Conservation (phyloP, 2,888 invertebrate species). For the Drosophila formosana region DNA sequence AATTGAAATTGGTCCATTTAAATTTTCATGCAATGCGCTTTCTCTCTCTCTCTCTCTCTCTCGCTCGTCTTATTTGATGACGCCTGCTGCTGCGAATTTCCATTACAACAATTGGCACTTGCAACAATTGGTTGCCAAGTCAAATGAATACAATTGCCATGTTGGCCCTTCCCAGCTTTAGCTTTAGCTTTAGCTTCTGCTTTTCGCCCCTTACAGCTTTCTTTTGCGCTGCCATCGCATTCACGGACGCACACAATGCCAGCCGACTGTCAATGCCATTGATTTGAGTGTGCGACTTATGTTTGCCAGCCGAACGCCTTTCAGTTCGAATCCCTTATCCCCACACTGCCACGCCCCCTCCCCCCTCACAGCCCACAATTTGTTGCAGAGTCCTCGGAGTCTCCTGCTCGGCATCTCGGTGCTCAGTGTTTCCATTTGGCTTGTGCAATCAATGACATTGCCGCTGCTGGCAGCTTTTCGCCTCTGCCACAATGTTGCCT, state of each 20-base stretch:
- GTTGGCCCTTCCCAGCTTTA: slow-evolving; percentile 16
- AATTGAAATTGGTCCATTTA: slow-evolving; percentile 52
- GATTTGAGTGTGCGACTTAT: slow-evolving; percentile 78
- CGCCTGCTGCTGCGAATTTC: slow-evolving; percentile 68
- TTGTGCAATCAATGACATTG: slow-evolving; percentile 70
- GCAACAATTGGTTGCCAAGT: slow-evolving; percentile 78
- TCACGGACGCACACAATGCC: slow-evolving; percentile 30
- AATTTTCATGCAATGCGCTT: slow-evolving; percentile 30
- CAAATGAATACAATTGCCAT: slow-evolving; percentile 78
- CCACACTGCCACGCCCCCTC: not conserved
- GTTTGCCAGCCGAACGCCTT: slow-evolving; percentile 79
- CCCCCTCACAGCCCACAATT: not conserved
- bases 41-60: not conserved
- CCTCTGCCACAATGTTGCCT: slow-evolving; percentile 38
- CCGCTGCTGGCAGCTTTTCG: slow-evolving; percentile 40
- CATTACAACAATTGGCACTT: slow-evolving; percentile 72
- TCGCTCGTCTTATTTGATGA: slow-evolving; percentile 49
- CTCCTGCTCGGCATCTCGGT: slow-evolving; percentile 13
- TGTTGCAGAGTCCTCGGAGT: slow-evolving; percentile 44
- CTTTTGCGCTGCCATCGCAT: slow-evolving; percentile 5
- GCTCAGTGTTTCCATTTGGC: slow-evolving; percentile 26
- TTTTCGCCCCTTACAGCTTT: slow-evolving; percentile 1
- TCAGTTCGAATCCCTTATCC: slow-evolving; percentile 33
- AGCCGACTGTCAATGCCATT: slow-evolving; percentile 72
- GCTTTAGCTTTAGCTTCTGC: not conserved